Evolutionary conservation across 2,888 invertebrate species (phyloP).

Genomic region (Lasius platythorax): DNA sequence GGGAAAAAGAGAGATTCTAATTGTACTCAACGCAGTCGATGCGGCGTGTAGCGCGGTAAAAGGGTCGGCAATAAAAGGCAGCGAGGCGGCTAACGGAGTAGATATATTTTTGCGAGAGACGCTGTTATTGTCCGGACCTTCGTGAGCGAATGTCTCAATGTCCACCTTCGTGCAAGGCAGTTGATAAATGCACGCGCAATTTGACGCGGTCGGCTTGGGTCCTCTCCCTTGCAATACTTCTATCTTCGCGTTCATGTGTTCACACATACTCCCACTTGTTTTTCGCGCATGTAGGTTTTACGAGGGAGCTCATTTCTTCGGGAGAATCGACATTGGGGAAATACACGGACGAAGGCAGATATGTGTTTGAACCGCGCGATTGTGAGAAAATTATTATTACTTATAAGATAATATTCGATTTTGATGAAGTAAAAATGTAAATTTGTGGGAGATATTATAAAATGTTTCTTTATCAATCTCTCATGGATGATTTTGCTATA

Average conservation of each 20-base stretch:
- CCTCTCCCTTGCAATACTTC: slow-evolving; percentile 13
- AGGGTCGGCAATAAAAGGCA: slow-evolving; percentile 65
- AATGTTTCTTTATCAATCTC: not conserved
- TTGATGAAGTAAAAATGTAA: slow-evolving; percentile 2
- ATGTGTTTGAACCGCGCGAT: not conserved
- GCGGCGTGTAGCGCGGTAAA: slow-evolving; percentile 60
- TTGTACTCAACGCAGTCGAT: slow-evolving; percentile 59
- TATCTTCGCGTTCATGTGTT: slow-evolving; percentile 10
- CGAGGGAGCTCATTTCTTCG: not conserved
- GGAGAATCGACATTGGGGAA: not conserved
- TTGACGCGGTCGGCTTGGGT: slow-evolving; percentile 46
- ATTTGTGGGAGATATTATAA: slow-evolving; percentile 5
- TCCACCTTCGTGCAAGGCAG: slow-evolving; percentile 41
- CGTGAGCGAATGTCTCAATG: slow-evolving; percentile 51
- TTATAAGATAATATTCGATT: not conserved
- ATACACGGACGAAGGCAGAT: not conserved
- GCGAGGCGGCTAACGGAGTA: slow-evolving; percentile 65
- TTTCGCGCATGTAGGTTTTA: slow-evolving; percentile 30
- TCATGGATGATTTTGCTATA: not conserved
- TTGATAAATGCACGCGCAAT: slow-evolving; percentile 68
- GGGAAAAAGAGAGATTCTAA: slow-evolving; percentile 41
- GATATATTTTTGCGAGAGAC: slow-evolving; percentile 55
- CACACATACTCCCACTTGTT: not conserved
- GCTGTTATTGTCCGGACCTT: slow-evolving; percentile 39
- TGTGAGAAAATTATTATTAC: not conserved